Base-by-base conservation (phyloP, 1,140 invertebrate species). In the Bathynomus jamesi region DNA sequence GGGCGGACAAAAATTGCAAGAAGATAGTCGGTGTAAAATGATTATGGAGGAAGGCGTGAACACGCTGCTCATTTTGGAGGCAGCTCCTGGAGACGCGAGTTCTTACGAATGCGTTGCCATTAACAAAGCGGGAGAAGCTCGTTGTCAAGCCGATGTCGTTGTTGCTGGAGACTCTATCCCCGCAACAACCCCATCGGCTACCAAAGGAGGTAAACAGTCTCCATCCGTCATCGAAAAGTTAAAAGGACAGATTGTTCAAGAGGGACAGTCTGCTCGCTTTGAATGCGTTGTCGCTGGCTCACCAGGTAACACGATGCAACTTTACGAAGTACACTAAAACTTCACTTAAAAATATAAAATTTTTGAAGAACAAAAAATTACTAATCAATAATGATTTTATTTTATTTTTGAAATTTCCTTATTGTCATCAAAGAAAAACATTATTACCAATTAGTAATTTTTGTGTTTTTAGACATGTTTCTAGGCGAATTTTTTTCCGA, bases 41-140 rank as follows among this genome's bases (percentile, higher is more conserved):
- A 80, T 95, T 28, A 91, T 74, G 17, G 92, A 95, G 82, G 93
- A 95, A 75, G 91, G 90, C 76, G 87, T 87, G 0, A 91, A 90
- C 79, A 95, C 92, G 1, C 83, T 97, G 28, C 81, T 95, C 53
- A 92, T 98, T 61, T 86, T 94, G 29, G 92, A 95, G 83, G 89
- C 92, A 0, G 86, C 89, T 71, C 86, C 89, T 1, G 91, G 94
- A 81, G 98, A 99, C 81, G 89, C 94, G 82, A 97, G 97, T 32
- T 90, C 95, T 2, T 98, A 98, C 81, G 94, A 94, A 86, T 95
- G 93, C 79, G 86, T 91, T 75, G 93, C 93, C 74, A 63, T 79
- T 61, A 98, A 97, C 83, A 86, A 91, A 65, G 85, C 95, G 28
- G 96, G 96, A 69, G 93, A 96, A 87, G 94, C 93, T 27, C 87